A percentile compares a stretch with the other conserved stretches of the same genome.
These are phyloP conservation scores for Podotricha telesiphe DNA, from an alignment of 2,888 invertebrate genomes.

Conservation along the genomic window DNA sequence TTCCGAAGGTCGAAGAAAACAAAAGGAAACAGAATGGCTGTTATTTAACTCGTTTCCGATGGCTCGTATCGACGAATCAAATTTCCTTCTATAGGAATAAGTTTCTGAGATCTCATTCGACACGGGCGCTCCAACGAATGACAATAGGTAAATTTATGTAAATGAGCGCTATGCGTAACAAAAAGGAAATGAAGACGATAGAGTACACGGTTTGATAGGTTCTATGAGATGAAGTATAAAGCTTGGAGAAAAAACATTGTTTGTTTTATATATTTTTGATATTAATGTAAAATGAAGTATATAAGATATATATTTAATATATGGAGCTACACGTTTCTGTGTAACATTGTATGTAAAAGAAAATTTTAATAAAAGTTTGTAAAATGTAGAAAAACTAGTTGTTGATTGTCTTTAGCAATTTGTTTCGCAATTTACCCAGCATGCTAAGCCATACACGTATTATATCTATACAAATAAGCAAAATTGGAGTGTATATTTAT, in stretches of 20 bases:
- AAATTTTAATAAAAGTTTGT: not conserved
- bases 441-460: no score
- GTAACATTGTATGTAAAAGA: not conserved
- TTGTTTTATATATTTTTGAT: slow-evolving; percentile 44
- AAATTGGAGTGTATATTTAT: no score
- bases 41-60: slow-evolving; percentile 83
- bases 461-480: no score
- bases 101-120: slow-evolving; percentile 62
- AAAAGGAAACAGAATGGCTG: slow-evolving; percentile 69
- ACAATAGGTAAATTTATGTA: slow-evolving; percentile 83
- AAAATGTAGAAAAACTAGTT: no score
- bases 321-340: not conserved
- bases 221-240: slow-evolving; percentile 20
- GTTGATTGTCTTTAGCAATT: no score
- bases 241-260: slow-evolving; percentile 44
- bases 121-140: slow-evolving; percentile 63
- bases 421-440: no score
- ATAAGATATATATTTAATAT: slow-evolving; percentile 42
- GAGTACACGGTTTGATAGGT: slow-evolving; percentile 68
- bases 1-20: slow-evolving; percentile 61
- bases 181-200: slow-evolving; percentile 75
- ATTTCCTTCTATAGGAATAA: slow-evolving; percentile 67
- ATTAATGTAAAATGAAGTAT: not conserved
- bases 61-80: slow-evolving; percentile 75
- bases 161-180: slow-evolving; percentile 76